Conservation (phyloP, 2,888 invertebrate genomes). For the Lymantria dispar region DNA sequence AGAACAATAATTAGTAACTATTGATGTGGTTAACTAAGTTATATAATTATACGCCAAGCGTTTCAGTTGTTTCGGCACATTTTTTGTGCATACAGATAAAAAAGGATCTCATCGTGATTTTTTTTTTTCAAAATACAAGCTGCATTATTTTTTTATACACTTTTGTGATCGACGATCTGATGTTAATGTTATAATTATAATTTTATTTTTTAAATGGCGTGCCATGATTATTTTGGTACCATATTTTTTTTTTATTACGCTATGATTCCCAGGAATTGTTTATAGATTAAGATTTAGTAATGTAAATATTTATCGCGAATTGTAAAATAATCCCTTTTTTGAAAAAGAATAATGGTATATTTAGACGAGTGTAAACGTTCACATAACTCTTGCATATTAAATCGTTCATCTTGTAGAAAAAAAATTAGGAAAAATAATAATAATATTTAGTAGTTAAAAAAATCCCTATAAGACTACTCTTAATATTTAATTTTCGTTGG, state of each 20-base stretch:
- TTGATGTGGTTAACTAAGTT: constrained; percentile 53
- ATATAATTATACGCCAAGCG: constrained; percentile 62
- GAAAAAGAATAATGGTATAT: constrained; percentile 35
- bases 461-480: constrained; percentile 29
- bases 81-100: constrained; percentile 10
- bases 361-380: constrained; percentile 68
- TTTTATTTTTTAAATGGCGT: constrained; percentile 37
- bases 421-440: constrained; percentile 50
- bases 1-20: constrained; percentile 79
- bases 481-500: constrained; percentile 20
- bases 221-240: constrained; percentile 36
- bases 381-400: constrained; percentile 66
- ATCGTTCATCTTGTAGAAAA: constrained; percentile 76
- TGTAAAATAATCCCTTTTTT: constrained; percentile 59
- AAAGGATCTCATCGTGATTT: constrained; percentile 27
- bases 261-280: constrained; percentile 46
- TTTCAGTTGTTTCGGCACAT: constrained; percentile 46
- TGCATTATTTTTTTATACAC: constrained; percentile 28
- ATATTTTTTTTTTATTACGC: constrained; percentile 25
- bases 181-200: constrained; percentile 29
- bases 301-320: constrained; percentile 76
- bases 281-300: constrained; percentile 42
- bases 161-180: constrained; percentile 52
- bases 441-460: constrained; percentile 58
- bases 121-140: constrained; percentile 26